Base-by-base conservation (phyloP, 2,888 invertebrate species). In the Mimumesa dahlbomi region DNA sequence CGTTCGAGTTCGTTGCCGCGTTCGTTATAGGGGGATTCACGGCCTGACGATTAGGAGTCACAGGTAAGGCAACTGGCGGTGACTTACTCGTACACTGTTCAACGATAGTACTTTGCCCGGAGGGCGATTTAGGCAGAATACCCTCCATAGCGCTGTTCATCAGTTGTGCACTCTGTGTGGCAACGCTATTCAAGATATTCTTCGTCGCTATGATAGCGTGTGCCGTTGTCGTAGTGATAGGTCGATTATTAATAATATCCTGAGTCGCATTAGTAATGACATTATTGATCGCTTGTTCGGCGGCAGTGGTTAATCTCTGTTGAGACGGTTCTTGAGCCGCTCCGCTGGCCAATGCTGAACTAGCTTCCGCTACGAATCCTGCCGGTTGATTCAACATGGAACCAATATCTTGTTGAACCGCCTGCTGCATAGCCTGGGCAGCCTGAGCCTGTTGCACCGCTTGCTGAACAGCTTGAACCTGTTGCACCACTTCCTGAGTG, bases 11-110 rank as follows among this genome's bases (percentile, higher is more conserved):
- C 29, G 79, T 79, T 2, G 82, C 80, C 34, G 84, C 90, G 88
- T 85, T 87, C 57, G 91, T 89, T 9, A 92, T 91, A 16, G 91
- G 91, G 74, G 91, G 91, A 79, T 91, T 91, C 88, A 91, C 91
- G 73, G 90, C 91, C 62, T 85, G 87, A 46, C 87, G 82, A 65
- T 77, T 91, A 29, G 82, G 73, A n/a, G 82, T 77, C 29, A 85
- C 82, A 0, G 83, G 73, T 46, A 82, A 59, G 1, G 83, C 58
- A 5, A 79, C 77, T 2, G 87, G 72, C 16, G 88, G 81, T 2
- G 88, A 84, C 42, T 89, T 89, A 52, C 82, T 84, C 11, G 84
- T 61, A 0, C 88, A 89, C 67, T 89, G 89, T 19, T 89, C 89
- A 1, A 84, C 87, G 0, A 88, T 88, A 21, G 79, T 86, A 5